Evolutionary conservation across 2,888 invertebrate species (phyloP), one percentile per base, ranked within the genome.

Genomic region (Orchesellides sinensis): DNA sequence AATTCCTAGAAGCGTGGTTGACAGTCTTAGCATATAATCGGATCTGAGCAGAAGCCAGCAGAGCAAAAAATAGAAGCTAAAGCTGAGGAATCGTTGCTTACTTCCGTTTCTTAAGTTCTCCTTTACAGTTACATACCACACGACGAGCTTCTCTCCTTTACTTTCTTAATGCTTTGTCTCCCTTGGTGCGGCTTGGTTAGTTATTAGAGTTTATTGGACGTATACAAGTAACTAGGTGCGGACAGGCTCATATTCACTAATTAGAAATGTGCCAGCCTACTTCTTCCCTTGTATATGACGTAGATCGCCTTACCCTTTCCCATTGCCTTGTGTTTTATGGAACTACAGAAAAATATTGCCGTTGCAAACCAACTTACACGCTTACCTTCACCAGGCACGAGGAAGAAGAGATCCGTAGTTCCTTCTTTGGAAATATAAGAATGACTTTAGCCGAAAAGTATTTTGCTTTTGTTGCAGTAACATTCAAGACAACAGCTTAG

Each of bases 201-300:
- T 63, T 74, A 63, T 65, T 74, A 19, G 12, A 23, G 4, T 45
- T 75, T 75, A 75, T 66, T 68, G 40, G 75, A 75, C 45, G 27
- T 21, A 29, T 52, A 19, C 54, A 45, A 35, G 35, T 66, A 75
- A 75, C 75, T 52, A 75, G 75, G 75, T 75, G 75, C 66, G 75
- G 75, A 75, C 75, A 68, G 75, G 68, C 66, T 75, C 75, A 75
- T 75, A 75, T 75, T 68, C 68, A 66, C 75, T 75, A 75, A 75
- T 75, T 75, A 75, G 66, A 66, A 75, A 75, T 68, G 66, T 52
- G 65, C 66, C 75, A 66, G 66, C 73, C 73, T 61, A n/a, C 59
- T 72, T 47, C 35, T n/a, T 32, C 35, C 35, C 35, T n/a, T n/a
- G n/a, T n/a, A n/a, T n/a, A n/a, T n/a, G n/a, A n/a, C n/a, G n/a